Evolutionary conservation across 2,888 invertebrate genomes (phyloP).

Genomic region (Acronicta psi): DNA sequence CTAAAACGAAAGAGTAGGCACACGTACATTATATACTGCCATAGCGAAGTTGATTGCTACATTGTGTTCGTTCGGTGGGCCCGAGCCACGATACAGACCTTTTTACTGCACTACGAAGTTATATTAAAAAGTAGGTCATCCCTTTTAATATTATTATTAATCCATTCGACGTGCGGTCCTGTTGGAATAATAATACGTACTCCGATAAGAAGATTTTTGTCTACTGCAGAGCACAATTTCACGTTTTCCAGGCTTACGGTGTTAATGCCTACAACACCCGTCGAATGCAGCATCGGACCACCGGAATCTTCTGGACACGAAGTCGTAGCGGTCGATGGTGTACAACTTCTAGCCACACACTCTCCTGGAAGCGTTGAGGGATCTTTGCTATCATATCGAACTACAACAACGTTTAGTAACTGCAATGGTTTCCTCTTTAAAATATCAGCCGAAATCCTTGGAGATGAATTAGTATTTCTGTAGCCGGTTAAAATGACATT

Average conservation of each 20-base stretch:
- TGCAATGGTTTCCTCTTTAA: background rate
- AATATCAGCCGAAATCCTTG: background rate
- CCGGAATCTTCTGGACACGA: slow-evolving; percentile 27
- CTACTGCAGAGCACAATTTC: slow-evolving; percentile 15
- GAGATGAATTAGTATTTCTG: slow-evolving; percentile 1
- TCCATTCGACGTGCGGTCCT: slow-evolving; percentile 29
- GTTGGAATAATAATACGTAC: slow-evolving; percentile 28
- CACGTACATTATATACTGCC: too few species aligned
- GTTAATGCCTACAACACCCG: slow-evolving; percentile 29
- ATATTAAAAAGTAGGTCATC: slow-evolving; percentile 1
- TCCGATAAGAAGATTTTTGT: slow-evolving; percentile 8
- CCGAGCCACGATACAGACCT: too few species aligned
- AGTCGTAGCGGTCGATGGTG: background rate
- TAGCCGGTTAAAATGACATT: slow-evolving; percentile 19
- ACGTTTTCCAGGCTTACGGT: slow-evolving; percentile 31
- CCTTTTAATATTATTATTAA: slow-evolving; percentile 13
- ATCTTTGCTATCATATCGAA: slow-evolving; percentile 21
- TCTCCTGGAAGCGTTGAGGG: slow-evolving; percentile 2
- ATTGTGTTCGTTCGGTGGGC: too few species aligned
- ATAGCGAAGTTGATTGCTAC: too few species aligned
- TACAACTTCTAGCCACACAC: slow-evolving; percentile 22
- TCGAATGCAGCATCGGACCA: slow-evolving; percentile 34
- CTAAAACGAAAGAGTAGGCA: too few species aligned
- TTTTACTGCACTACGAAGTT: background rate
- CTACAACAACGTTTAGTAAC: slow-evolving; percentile 11